Conservation (phyloP, 1,140 invertebrate genomes). For the Drosophila kanapiae region DNA sequence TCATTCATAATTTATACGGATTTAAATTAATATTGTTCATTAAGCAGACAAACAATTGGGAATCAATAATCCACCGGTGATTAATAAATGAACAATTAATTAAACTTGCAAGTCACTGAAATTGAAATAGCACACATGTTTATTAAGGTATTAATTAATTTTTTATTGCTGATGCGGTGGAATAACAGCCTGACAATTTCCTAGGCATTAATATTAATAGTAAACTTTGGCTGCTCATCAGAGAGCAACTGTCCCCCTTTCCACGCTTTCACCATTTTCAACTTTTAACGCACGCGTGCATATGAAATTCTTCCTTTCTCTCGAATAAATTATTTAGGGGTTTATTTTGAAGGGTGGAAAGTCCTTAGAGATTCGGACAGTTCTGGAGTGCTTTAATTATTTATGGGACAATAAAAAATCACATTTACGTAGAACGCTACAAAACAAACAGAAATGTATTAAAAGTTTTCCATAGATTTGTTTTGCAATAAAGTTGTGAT, state of each 20-base stretch:
- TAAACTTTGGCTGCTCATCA: constrained; percentile 6
- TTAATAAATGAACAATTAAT: constrained; percentile 19
- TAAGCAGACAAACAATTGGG: constrained; percentile 24
- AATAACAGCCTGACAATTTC: constrained; percentile 32
- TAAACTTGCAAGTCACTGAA: constrained; percentile 33
- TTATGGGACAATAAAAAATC: constrained; percentile 23
- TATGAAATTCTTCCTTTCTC: constrained; percentile 8
- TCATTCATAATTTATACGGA: constrained; percentile 38
- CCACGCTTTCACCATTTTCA: not conserved
- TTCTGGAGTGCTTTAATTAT: constrained; percentile 25
- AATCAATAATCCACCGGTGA: constrained; percentile 8
- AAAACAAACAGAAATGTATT: not conserved
- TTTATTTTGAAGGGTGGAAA: not conserved
- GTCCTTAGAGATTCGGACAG: constrained; percentile 33
- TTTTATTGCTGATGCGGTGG: not conserved
- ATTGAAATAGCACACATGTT: constrained; percentile 11
- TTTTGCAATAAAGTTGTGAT: not conserved
- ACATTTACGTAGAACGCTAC: not conserved
- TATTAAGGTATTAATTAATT: constrained; percentile 12
- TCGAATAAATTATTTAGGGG: constrained; percentile 20
- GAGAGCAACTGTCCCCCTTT: not conserved
- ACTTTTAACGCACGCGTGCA: constrained; percentile 37
- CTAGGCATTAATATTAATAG: constrained; percentile 52
- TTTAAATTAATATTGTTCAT: constrained; percentile 54
- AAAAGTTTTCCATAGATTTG: not conserved